Base-by-base conservation (phyloP, 2,888 invertebrate species). In the Dione vanillae region DNA sequence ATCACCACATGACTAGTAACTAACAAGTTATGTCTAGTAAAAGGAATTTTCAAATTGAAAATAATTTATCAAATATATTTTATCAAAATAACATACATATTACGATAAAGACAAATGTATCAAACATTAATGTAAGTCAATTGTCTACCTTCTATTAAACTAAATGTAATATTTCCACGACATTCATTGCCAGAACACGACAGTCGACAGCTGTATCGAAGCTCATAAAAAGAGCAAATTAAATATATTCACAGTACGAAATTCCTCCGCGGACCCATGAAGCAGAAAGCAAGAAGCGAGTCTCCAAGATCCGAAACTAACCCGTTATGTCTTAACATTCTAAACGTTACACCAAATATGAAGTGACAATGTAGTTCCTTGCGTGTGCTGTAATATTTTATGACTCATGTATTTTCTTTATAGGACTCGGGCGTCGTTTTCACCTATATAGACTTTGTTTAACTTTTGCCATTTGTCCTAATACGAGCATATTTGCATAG, bases 201-300 rank as follows among this genome's bases (percentile, higher is more conserved):
- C 75, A 76, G 82, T 81, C 84, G 84, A 83, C 75, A 76, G 82
- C 81, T 83, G 82, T 85, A 82, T 80, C 77, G 80, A 73, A 76
- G 79, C 84, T 85, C 87, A 88, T 90, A 89, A 89, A 89, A 85
- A 80, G 80, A 80, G 81, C 82, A 86, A 86, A 89, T 87, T 84
- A 87, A 88, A 89, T 87, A 89, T 87, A 85, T 88, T 83, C 83
- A 79, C 77, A 80, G 78, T 79, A 78, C 75, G 77, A 79, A 80
- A 84, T 82, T 82, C 83, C 80, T 79, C 78, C 75, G 77, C 77
- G 74, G 79, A 77, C 80, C 81, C 81, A 78, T 75, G 77, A 81
- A 82, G 82, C 64, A 78, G 78, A 81, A 86, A 84, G 84, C 87
- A 87, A 83, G 84, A 77, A 82, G 78, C 80, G 78, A 80, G 81